Evolutionary conservation across 2,888 invertebrate species (phyloP).

Genomic region (Carcina quercana): DNA sequence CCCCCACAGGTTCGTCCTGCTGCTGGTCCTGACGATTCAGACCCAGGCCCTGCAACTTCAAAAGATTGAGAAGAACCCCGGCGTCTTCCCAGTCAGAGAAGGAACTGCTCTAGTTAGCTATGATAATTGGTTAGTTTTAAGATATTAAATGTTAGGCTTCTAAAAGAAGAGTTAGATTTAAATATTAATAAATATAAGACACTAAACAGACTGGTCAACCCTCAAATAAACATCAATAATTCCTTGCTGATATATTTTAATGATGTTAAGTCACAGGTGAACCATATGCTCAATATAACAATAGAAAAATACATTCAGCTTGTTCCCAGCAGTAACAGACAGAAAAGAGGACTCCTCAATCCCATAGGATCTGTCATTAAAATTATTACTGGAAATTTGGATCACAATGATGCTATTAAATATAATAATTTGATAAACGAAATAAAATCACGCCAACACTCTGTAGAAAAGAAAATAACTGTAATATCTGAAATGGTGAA

Average conservation of each 20-base stretch:
- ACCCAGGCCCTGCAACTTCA: conserved; percentile 20
- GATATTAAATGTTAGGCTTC: conserved; percentile 12
- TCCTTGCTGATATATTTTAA: conserved; percentile 4
- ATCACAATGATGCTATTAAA: conserved; percentile 18
- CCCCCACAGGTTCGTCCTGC: conserved; percentile 16
- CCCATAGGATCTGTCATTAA: conserved; percentile 17
- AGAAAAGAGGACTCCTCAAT: conserved; percentile 13
- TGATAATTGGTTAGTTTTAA: conserved; percentile 12
- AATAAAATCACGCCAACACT: conserved; percentile 11
- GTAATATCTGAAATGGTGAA: conserved; percentile 9
- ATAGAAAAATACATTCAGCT: conserved; percentile 11
- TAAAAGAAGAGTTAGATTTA: conserved; percentile 14
- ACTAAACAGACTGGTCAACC: conserved; percentile 4
- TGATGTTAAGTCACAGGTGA: conserved; percentile 10
- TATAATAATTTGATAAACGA: conserved; percentile 15
- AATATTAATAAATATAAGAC: conserved; percentile 8
- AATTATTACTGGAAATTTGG: conserved; percentile 20
- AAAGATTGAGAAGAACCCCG: conserved; percentile 17
- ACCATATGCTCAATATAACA: conserved; percentile 10
- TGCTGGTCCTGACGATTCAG: conserved; percentile 4
- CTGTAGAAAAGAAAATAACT: conserved; percentile 12
- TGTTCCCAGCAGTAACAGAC: conserved; percentile 2
- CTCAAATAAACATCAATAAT: conserved; percentile 1
- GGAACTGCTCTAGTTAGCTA: conserved; percentile 8
- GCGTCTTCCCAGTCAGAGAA: conserved; percentile 17